Base-by-base conservation (phyloP, 2,797 vertebrate species). In the Notolabrus celidotus region DNA sequence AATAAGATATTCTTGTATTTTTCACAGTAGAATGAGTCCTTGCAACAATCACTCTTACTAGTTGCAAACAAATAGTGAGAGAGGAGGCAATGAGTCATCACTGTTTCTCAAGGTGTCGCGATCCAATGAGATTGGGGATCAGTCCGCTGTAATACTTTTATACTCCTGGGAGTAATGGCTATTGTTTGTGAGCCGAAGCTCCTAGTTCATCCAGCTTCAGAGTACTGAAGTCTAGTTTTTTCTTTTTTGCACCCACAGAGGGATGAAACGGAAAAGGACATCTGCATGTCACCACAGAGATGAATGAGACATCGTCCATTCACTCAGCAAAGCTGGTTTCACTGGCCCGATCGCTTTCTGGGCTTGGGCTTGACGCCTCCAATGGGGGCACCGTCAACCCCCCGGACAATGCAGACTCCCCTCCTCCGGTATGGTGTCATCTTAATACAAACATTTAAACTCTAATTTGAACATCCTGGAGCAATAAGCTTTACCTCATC, bases 271-370 rank as follows among this genome's bases (percentile, higher is more conserved):
- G 89, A 86, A 88, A 93, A 74, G 86, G 92, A 59, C 86, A 74
- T 25, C 77, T 89, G 81, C 82, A 83, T 59, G 84, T 89, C 67
- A 70, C 79, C 77, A 91, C 83, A 81, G 77, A 89, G 73, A 86
- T 89, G 88, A 92, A 89, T 77, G 84, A 84, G 69, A 83, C 86
- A 29, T 88, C 85, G 34, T 87, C 92, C 55, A 55, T 82, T 62
- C 88, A 88, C 49, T 94, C 89, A 49, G 90, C 81, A 64, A 95
- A 94, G 53, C 94, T 95, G 61, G 93, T 96, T 61, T 94, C 92
- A 2, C 80, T 96, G 83, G 95, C 94, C 45, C 89, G 82, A 20
- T 91, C 94, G 5, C 34, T 79, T 25, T 88, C 89, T 2, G 89
- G 76, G 25, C 69, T 88, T 0, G 89, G 88, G 43, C 80, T 87